phyloP scores from a whole-genome alignment of 2,113 vertebrate species.

The Otus sunia region DNA sequence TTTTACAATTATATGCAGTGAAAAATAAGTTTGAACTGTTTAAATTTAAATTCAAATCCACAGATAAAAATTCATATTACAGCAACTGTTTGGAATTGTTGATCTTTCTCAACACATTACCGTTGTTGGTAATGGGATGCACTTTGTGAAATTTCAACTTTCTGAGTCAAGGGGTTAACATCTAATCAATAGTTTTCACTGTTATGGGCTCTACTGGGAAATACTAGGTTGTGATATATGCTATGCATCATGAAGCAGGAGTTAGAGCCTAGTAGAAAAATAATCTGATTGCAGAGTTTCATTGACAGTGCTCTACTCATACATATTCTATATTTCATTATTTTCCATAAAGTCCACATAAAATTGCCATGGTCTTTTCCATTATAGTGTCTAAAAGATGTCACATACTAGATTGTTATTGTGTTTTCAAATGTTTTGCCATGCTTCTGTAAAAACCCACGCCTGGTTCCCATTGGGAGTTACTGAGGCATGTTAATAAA shows the following conservation, averaged over 20 bases:
- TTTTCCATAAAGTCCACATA: conserved; percentile 6
- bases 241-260: conserved; percentile 48
- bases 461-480: not conserved
- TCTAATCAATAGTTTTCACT: conserved; percentile 53
- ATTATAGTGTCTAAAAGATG: conserved; percentile 14
- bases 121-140: not conserved
- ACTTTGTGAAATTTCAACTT: conserved; percentile 32
- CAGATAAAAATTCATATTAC: not conserved
- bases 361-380: conserved; percentile 16
- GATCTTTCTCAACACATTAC: not conserved
- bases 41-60: not conserved
- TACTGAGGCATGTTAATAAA: not conserved
- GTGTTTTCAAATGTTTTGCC: not conserved
- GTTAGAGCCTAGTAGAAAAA: conserved; percentile 35
- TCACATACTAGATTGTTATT: not conserved
- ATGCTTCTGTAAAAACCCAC: not conserved
- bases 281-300: conserved; percentile 24
- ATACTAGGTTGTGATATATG: conserved; percentile 10
- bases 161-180: conserved; percentile 29
- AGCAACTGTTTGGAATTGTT: not conserved
- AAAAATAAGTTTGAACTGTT: not conserved
- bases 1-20: not conserved
- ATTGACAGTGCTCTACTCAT: not conserved
- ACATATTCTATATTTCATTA: conserved; percentile 42
- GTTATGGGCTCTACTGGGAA: conserved; percentile 30